Conservation (phyloP, 2,888 invertebrate species). For the Hydroisotoma schaefferi region DNA sequence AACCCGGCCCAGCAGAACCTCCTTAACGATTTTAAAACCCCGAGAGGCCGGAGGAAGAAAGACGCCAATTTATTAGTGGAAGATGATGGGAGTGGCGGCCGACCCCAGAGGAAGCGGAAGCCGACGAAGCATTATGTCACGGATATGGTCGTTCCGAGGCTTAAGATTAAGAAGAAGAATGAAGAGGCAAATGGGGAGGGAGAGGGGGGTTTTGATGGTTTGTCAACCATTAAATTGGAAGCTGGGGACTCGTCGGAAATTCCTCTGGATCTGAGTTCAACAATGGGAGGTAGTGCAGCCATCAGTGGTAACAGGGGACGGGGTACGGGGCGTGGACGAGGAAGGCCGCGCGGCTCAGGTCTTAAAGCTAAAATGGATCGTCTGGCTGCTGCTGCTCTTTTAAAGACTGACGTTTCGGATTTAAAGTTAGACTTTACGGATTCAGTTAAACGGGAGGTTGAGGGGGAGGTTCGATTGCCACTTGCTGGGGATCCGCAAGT, state of each 20-base stretch:
- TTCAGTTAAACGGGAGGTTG: too few species aligned
- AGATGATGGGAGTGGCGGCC: slow-evolving; percentile 10
- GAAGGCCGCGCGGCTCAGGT: slow-evolving; percentile 42
- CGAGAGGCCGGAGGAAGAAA: not conserved
- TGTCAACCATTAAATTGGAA: slow-evolving; percentile 4
- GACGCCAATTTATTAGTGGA: not conserved
- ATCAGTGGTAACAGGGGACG: too few species aligned
- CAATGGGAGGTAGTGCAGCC: too few species aligned
- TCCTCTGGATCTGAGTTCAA: not conserved
- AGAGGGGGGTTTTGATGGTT: not conserved
- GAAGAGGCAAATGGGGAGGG: slow-evolving; percentile 3
- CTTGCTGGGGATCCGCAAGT: slow-evolving; percentile 22
- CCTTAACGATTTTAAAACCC: not conserved
- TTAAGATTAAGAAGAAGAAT: slow-evolving; percentile 22
- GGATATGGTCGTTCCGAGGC: slow-evolving; percentile 25
- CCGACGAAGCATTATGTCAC: slow-evolving; percentile 36
- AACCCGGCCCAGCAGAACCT: not conserved
- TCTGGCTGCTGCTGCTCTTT: not conserved
- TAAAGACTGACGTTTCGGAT: not conserved
- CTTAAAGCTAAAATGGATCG: slow-evolving; percentile 34
- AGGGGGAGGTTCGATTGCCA: slow-evolving; percentile 6
- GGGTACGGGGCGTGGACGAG: slow-evolving; percentile 35
- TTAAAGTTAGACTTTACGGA: too few species aligned
- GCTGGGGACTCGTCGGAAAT: not conserved
- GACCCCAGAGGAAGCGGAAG: slow-evolving; percentile 34